Evolutionary conservation across 1,140 invertebrate species (phyloP), one percentile per base, ranked within the genome.

Genomic region (Orchestia grillus): DNA sequence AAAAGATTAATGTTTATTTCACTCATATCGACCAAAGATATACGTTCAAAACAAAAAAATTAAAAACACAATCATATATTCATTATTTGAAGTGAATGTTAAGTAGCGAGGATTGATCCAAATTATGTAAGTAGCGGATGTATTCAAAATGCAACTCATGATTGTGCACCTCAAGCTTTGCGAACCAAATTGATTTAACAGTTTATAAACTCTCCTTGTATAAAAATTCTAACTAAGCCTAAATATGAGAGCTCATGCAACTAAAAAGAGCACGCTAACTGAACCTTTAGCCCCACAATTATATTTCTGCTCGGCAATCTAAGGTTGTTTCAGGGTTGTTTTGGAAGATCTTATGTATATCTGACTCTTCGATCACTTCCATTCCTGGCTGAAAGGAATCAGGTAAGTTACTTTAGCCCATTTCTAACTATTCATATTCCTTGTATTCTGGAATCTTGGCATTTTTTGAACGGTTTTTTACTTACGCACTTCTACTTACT

Each of bases 371-470:
- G 92, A 94, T 94, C 92, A 94, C 43, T 94, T 47, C 44, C 92
- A 94, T 94, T 94, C 92, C 92, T 94, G 92, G 43, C 92, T 94
- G 92, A 94, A 94, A 47, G 92, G 88, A 94, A 94, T 15, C 92
- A 94, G 92, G 92, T 94, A 47, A 94, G 92, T 94, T 94, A 94
- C 92, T 94, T 94, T 94, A 94, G 92, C 92, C 90, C 92, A 94
- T 94, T 94, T 47, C 44, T 45, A 94, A 94, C 44, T 94, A 94
- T 47, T 94, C 43, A 94, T 47, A 94, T 45, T 94, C 92, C 92
- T 94, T 36, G 92, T 94, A 94, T 94, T 94, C 44, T 45, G 92
- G 92, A 94, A 94, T 94, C 92, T 44, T 94, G 92, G 92, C 92
- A 94, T 94, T 94, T 94, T 44, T 45, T 94, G 44, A 94, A 94